Percentiles rank a stretch among this genome's conserved stretches.
Conservation (phyloP, 1,140 invertebrate species). For the Megathymus violae region DNA sequence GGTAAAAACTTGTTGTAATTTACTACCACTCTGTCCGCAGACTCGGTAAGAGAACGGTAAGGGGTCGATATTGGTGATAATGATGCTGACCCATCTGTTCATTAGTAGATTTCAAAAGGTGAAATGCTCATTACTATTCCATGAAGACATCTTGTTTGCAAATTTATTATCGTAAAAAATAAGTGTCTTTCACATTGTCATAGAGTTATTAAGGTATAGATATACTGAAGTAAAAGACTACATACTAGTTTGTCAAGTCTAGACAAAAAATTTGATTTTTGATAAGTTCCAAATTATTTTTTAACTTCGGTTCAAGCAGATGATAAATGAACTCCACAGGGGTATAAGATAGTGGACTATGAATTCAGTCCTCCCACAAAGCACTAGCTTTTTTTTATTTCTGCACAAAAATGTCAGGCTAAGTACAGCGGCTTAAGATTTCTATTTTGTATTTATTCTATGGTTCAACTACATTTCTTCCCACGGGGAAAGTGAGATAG, state of each 20-base stretch:
- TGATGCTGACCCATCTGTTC: too few relatives aligned
- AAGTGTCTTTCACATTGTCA: background rate
- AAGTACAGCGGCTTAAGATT: background rate
- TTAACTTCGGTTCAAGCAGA: too few relatives aligned
- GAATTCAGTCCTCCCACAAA: background rate
- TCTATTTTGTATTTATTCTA: background rate
- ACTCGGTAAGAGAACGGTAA: too few relatives aligned
- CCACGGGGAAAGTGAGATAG: conserved; percentile 41
- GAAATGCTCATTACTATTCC: background rate
- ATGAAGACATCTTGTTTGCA: background rate
- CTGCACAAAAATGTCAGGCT: background rate
- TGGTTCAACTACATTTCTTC: conserved; percentile 25
- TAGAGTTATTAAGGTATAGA: background rate
- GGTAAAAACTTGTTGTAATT: too few relatives aligned
- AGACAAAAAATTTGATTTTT: too few relatives aligned
- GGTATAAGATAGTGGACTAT: too few relatives aligned
- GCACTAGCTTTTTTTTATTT: background rate
- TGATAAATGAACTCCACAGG: too few relatives aligned
- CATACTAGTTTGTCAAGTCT: too few relatives aligned
- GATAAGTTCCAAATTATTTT: too few relatives aligned
- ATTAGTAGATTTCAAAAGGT: background rate
- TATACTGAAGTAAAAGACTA: too few relatives aligned
- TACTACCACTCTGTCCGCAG: too few relatives aligned
- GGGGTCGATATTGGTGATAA: too few relatives aligned
- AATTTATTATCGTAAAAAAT: background rate